Percentiles rank a stretch among this genome's conserved stretches.
phyloP scores from a whole-genome alignment of 2,888 invertebrate genomes.

The Hoplodrina blanda region DNA sequence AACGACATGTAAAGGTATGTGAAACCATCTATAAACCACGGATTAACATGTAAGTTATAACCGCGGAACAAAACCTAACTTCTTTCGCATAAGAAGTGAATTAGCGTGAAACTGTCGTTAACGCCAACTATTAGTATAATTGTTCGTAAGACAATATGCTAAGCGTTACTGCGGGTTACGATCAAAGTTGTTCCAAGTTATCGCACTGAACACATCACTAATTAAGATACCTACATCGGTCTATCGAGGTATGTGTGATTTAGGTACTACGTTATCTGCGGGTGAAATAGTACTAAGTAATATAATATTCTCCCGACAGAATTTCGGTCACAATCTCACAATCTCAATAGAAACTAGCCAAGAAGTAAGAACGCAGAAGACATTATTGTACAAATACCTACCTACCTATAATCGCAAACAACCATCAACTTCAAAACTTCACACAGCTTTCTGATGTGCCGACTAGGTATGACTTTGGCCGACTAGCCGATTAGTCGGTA shows the following conservation, averaged over 20 bases:
- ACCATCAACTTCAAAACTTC: no score
- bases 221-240: conserved; percentile 15
- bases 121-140: conserved; percentile 51
- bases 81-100: conserved; percentile 46
- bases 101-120: conserved; percentile 55
- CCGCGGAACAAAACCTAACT: conserved; percentile 19
- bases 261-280: no score
- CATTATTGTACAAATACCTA: no score
- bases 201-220: conserved; percentile 25
- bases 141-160: conserved; percentile 58
- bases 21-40: neutral
- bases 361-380: no score
- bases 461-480: no score
- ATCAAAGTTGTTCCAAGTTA: conserved; percentile 51
- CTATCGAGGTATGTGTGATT: neutral
- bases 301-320: no score
- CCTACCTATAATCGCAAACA: no score
- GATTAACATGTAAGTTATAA: conserved; percentile 14
- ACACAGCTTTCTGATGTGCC: no score
- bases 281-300: no score
- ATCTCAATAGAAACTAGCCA: no score
- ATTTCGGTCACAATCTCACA: no score
- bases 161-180: conserved; percentile 59
- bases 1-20: neutral
- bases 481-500: no score